Conservation (phyloP, 1,140 invertebrate species). For the Teleogryllus occipitalis region DNA sequence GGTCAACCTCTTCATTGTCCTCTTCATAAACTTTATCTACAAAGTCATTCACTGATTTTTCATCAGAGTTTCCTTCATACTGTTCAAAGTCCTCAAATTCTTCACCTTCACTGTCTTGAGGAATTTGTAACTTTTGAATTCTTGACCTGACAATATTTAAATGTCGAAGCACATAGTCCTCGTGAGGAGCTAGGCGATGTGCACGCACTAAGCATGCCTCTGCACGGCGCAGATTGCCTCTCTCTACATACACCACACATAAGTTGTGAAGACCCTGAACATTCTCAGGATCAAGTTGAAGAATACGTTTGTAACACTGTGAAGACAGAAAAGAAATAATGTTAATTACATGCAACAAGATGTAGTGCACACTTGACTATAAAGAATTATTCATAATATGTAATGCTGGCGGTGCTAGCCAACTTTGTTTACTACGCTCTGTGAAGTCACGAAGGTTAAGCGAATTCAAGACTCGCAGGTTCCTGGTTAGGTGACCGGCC, state of each 20-base stretch:
- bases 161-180: conserved; percentile 85
- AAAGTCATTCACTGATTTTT: background rate
- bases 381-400: too few relatives aligned
- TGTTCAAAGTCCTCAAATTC: conserved; percentile 13
- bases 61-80: conserved; percentile 8
- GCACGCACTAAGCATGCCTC: conserved; percentile 76
- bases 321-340: conserved; percentile 28
- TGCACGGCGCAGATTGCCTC: conserved; percentile 71
- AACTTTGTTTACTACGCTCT: too few relatives aligned
- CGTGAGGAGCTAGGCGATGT: conserved; percentile 68
- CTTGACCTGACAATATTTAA: conserved; percentile 73
- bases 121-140: conserved; percentile 32
- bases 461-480: too few relatives aligned
- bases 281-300: conserved; percentile 80
- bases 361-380: too few relatives aligned
- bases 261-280: conserved; percentile 92
- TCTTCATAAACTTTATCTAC: conserved; percentile 9
- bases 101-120: conserved; percentile 3
- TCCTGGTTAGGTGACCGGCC: too few relatives aligned
- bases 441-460: too few relatives aligned
- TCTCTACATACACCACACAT: conserved; percentile 90
- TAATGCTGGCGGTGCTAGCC: too few relatives aligned
- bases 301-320: conserved; percentile 82
- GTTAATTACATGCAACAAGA: background rate
- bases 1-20: background rate